Percentiles rank a stretch among this genome's conserved stretches.
Conservation (phyloP, 2,797 vertebrate genomes). For the Xiphorhynchus erythropygius region DNA sequence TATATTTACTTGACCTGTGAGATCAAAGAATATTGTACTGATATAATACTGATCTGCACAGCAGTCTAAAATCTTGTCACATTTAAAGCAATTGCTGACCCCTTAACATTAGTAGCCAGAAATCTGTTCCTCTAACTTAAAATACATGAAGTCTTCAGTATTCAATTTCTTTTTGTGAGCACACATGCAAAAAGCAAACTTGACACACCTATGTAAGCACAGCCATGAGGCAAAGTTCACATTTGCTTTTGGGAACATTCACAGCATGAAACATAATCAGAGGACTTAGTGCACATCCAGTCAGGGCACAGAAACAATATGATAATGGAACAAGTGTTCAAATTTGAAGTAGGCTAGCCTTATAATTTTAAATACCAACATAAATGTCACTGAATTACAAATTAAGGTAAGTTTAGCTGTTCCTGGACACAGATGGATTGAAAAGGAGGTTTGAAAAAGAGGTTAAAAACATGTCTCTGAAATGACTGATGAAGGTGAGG, state of each 20-base stretch:
- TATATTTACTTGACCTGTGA: not conserved
- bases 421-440: not conserved
- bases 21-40: not conserved
- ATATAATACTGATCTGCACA: not conserved
- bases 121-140: not conserved
- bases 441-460: not conserved
- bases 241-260: slow-evolving; percentile 36
- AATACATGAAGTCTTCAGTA: not conserved
- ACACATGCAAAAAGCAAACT: not conserved
- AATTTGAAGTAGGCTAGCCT: not conserved
- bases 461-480: not conserved
- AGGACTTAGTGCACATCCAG: not conserved
- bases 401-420: slow-evolving; percentile 2
- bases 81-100: not conserved
- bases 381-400: slow-evolving; percentile 46
- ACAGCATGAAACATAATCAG: slow-evolving; percentile 22
- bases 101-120: not conserved
- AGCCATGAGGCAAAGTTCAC: slow-evolving; percentile 54
- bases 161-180: not conserved
- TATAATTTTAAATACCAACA: slow-evolving; percentile 32
- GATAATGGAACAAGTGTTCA: slow-evolving; percentile 7
- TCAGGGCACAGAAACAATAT: slow-evolving; percentile 18
- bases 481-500: not conserved
- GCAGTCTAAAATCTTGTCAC: not conserved
- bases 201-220: slow-evolving; percentile 40